Base-by-base conservation (phyloP, 2,797 vertebrate genomes). In the Anisognathus igniventris region DNA sequence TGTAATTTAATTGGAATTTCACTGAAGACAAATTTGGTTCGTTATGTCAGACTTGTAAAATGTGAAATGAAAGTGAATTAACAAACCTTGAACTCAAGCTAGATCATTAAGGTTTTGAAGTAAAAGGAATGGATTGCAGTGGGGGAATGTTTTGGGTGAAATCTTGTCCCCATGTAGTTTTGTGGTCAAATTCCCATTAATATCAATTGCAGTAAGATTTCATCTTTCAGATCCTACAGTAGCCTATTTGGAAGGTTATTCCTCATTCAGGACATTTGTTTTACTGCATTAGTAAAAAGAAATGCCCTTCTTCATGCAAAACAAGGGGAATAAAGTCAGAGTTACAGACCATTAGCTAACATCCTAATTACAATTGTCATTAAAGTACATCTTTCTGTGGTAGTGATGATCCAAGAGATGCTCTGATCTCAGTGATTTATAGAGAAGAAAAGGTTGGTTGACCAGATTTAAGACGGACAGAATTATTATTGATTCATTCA, bases 1-100 rank as follows among this genome's bases (percentile, higher is more conserved):
- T 81, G 35, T 86, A 93, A 88, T 92, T 92, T 95, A 95, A 96
- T 87, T 96, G 88, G 72, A 86, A 35, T 89, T 93, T 94, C 77
- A 86, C 47, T 87, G 80, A 75, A 74, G 71, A 92, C 68, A 93
- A 86, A 95, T 96, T 92, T 92, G 50, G 25, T 84, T 89, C 37
- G 10, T 93, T 95, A 53, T 83, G 37, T 93, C 86, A 93, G 74
- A 74, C 80, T 89, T 91, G 72, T 92, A 87, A 86, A 92, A 84
- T 86, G 81, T 71, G 74, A 94, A 90, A 95, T 85, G 76, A 80
- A 88, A 90, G 66, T 90, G 58, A 91, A 81, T 87, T 74, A 83
- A 73, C 78, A 81, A 91, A 58, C 35, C 73, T 83, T 66, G 51
- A 83, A 67, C 61, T 79, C 11, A 6, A 7, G 10, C 56, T 93